phyloP scores from a whole-genome alignment of 2,888 invertebrate genomes.

The Lissonota sp. region DNA sequence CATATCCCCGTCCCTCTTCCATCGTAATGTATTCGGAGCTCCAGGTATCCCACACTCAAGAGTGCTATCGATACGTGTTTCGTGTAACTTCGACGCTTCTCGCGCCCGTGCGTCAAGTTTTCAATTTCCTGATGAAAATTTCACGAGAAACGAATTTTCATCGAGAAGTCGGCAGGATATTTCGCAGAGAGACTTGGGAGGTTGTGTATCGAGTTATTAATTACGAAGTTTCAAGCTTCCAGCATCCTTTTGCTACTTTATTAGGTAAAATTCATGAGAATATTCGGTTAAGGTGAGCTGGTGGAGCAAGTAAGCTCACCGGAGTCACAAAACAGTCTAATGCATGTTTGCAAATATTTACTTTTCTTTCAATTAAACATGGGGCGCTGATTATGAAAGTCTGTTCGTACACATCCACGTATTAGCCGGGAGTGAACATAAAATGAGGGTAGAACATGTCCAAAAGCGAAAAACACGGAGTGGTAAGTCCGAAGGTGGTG shows the following conservation, averaged over 20 bases:
- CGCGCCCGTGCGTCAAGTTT: not conserved
- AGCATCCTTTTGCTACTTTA: too few species aligned
- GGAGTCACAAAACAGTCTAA: not conserved
- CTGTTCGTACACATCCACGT: not conserved
- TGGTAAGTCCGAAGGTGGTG: not conserved
- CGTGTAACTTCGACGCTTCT: constrained; percentile 28
- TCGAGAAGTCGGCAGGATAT: not conserved
- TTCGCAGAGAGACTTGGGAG: not conserved
- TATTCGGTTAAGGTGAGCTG: too few species aligned
- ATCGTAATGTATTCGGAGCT: constrained; percentile 20
- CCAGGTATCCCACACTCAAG: constrained; percentile 8
- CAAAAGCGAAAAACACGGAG: not conserved
- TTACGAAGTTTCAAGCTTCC: not conserved
- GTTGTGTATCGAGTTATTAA: not conserved
- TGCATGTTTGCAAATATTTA: not conserved
- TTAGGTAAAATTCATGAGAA: too few species aligned
- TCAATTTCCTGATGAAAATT: constrained; percentile 12
- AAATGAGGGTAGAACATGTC: constrained; percentile 7
- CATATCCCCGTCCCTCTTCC: constrained; percentile 19
- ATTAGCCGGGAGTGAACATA: not conserved
- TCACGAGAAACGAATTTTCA: not conserved
- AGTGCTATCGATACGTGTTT: constrained; percentile 28
- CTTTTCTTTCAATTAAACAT: constrained; percentile 26
- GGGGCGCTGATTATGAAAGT: not conserved
- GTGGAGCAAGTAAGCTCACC: too few species aligned